Base-by-base conservation (phyloP, 2,888 invertebrate genomes). In the Noctua janthe region DNA sequence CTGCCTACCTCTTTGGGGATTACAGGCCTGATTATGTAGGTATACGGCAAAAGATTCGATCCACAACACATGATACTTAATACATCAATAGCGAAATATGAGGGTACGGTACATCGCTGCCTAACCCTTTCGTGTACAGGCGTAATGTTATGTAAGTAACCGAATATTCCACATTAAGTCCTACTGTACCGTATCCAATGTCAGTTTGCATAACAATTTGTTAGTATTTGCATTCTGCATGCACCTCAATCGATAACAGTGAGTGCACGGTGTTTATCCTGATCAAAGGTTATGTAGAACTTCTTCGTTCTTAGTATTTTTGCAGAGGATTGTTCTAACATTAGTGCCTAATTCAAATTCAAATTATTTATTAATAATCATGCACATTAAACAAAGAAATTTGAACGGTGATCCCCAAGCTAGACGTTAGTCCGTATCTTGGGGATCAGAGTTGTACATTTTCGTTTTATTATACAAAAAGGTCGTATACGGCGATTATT, bases 181-280 rank as follows among this genome's bases (percentile, higher is more conserved):
- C 64, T 59, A 66, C 29, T 47, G 71, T 23, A 59, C 69, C 73
- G 64, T 76, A 71, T 62, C 51, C 77, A 84, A 81, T 80, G 75
- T 71, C 73, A 81, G 49, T 81, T 86, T 82, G 80, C 78, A 82
- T 81, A 81, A 66, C 67, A 81, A 78, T 82, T 78, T 80, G 76
- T 78, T 78, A 51, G 73, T 83, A 78, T 84, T 81, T 83, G 78
- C 73, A 83, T 79, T 76, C 64, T 39, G 51, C 39, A 39, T 80
- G 76, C 62, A 77, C 62, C 17, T 69, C 70, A 76, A 89, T 82
- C 80, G 82, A 86, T 84, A 80, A 78, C 71, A 80, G 76, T 78
- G 23, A 78, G 35, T 77, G 74, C 74, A 81, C 54, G 13, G 5
- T 69, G 69, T 70, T 75, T 80, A 49, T 78, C 47, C 51, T 76